phyloP scores from a whole-genome alignment of 2,888 invertebrate genomes.

The Elmis aenea region DNA sequence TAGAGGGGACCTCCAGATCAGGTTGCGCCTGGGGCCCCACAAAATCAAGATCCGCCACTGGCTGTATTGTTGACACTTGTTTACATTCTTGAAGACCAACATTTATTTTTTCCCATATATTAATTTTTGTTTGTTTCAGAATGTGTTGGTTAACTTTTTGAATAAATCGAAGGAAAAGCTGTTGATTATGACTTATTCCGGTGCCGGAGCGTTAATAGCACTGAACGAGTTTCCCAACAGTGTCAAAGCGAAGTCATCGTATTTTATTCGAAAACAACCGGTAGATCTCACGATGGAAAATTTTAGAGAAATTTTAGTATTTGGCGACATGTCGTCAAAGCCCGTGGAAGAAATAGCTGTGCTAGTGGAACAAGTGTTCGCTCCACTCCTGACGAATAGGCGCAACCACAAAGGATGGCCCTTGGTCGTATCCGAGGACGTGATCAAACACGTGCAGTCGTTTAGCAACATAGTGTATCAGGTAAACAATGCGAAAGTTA shows the following conservation, averaged over 20 bases:
- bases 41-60: no score
- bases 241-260: constrained; percentile 63
- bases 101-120: not conserved
- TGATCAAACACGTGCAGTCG: constrained; percentile 63
- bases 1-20: no score
- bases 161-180: constrained; percentile 46
- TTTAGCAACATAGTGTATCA: constrained; percentile 67
- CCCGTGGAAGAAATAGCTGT: constrained; percentile 65
- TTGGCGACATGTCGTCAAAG: constrained; percentile 69
- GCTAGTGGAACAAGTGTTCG: constrained; percentile 67
- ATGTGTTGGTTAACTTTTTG: constrained; percentile 52
- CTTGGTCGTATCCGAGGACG: constrained; percentile 63
- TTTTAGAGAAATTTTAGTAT: constrained; percentile 50
- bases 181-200: constrained; percentile 58
- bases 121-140: constrained; percentile 42
- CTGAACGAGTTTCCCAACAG: constrained; percentile 56
- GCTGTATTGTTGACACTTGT: no score
- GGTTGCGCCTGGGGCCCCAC: no score
- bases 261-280: constrained; percentile 67
- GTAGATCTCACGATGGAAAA: constrained; percentile 61
- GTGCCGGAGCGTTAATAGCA: constrained; percentile 62
- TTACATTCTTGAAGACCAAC: no score
- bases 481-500: constrained; percentile 31
- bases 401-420: constrained; percentile 72
- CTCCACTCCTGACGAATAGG: constrained; percentile 66